Evolutionary conservation across 1,140 invertebrate genomes (phyloP).

Genomic region (Brachionus rubens): DNA sequence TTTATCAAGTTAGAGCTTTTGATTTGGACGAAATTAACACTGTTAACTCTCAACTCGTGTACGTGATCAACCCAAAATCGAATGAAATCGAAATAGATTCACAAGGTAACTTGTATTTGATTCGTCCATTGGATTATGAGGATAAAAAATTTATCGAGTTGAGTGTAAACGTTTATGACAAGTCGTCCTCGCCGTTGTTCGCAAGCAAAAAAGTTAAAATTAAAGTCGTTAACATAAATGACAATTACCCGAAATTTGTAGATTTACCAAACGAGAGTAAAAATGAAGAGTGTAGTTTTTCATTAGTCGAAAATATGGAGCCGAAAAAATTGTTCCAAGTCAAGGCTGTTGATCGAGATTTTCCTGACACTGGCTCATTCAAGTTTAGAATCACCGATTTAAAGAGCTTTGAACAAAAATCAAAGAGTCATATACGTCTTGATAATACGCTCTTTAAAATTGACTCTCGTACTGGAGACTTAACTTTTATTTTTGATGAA

Average conservation of each 20-base stretch:
- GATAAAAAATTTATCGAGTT: background rate
- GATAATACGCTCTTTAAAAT: background rate
- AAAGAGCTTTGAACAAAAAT: background rate
- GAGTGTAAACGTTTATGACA: background rate
- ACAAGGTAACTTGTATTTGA: conserved; percentile 15
- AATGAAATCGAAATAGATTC: background rate
- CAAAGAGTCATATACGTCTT: background rate
- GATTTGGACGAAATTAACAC: background rate
- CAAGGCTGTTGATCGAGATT: background rate
- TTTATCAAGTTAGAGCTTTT: conserved; percentile 34
- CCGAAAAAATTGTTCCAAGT: background rate
- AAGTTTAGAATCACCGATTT: background rate
- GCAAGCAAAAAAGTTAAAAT: background rate
- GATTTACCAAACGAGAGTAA: background rate
- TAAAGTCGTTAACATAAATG: conserved; percentile 21
- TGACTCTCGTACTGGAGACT: background rate
- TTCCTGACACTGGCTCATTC: background rate
- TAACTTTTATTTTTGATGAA: background rate
- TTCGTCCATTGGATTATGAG: conserved; percentile 17
- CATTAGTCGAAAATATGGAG: background rate
- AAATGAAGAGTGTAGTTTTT: background rate
- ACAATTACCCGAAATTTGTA: conserved; percentile 12
- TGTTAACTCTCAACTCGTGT: conserved; percentile 1
- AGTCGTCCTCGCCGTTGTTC: background rate
- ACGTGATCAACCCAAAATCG: background rate